phyloP scores from a whole-genome alignment of 2,797 vertebrate genomes.

The Myoxocephalus aenaeus region DNA sequence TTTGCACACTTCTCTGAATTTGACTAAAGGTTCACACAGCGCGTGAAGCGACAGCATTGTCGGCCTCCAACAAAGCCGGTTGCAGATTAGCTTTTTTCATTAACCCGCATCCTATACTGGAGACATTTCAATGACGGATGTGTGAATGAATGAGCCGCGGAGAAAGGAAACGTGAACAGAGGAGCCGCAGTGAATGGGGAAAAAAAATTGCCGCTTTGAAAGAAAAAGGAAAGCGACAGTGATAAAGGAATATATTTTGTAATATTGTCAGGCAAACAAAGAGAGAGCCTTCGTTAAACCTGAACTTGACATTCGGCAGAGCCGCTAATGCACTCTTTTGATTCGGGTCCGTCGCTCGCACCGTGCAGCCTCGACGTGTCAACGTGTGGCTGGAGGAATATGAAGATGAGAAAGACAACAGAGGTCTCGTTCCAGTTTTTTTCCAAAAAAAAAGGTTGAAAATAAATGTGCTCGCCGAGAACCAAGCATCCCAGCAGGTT shows the following conservation, averaged over 20 bases:
- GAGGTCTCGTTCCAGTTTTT: constrained; percentile 32
- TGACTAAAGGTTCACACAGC: constrained; percentile 10
- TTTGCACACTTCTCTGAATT: constrained; percentile 5
- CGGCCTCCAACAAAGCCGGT: constrained; percentile 18
- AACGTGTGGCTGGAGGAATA: constrained; percentile 46
- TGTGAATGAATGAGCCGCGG: constrained; percentile 25
- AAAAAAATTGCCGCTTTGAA: constrained; percentile 6
- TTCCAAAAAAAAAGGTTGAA: constrained; percentile 56
- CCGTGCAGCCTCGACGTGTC: constrained; percentile 18
- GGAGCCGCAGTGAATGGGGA: constrained; percentile 13
- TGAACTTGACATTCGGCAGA: constrained; percentile 54
- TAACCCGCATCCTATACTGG: constrained; percentile 26
- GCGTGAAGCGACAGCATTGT: neutral
- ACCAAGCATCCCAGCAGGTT: neutral
- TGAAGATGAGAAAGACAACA: constrained; percentile 40
- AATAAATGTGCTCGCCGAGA: neutral
- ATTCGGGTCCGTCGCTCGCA: constrained; percentile 36
- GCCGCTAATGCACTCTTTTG: constrained; percentile 65
- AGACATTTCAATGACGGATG: constrained; percentile 34
- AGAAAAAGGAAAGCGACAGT: neutral
- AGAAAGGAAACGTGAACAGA: neutral
- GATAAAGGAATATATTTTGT: neutral
- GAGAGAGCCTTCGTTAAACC: constrained; percentile 49
- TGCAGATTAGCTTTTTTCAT: constrained; percentile 34
- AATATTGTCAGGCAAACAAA: constrained; percentile 44